These are phyloP conservation scores for Trogon surrucura DNA, from an alignment of 2,113 vertebrate species.

Conservation along the genomic window DNA sequence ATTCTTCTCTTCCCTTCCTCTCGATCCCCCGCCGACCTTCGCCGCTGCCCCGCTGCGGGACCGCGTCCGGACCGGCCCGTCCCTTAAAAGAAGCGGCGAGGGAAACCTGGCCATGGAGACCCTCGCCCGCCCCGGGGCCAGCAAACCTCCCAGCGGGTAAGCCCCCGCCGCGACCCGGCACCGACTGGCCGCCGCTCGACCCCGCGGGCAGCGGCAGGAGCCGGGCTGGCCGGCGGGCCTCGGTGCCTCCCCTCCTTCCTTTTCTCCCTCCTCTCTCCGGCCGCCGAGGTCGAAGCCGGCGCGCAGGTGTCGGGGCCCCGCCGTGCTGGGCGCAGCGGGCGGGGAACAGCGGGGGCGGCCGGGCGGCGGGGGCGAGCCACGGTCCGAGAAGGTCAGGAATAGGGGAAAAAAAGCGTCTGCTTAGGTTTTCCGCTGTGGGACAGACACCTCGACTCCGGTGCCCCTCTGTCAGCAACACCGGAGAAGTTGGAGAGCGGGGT, in stretches of 20 bases:
- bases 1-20: background rate
- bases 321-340: background rate
- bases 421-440: background rate
- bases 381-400: background rate
- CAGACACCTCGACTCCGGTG: background rate
- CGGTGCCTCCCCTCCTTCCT: background rate
- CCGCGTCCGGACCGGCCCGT: background rate
- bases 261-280: too few species aligned
- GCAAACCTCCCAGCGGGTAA: slow-evolving; percentile 63
- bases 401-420: background rate
- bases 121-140: background rate
- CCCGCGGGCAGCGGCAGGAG: background rate
- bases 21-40: background rate
- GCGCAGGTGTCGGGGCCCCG: background rate
- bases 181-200: background rate
- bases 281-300: background rate
- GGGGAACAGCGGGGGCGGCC: background rate
- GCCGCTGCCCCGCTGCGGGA: background rate
- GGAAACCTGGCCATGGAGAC: slow-evolving; percentile 38
- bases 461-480: background rate
- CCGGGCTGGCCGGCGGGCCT: background rate
- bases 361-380: background rate
- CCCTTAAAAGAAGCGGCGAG: background rate
- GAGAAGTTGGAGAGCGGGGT: background rate
- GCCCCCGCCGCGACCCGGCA: background rate